Percentiles rank a stretch among this genome's conserved stretches.
Conservation (phyloP, 2,113 vertebrate species). For the Microcebus ravelobensis region DNA sequence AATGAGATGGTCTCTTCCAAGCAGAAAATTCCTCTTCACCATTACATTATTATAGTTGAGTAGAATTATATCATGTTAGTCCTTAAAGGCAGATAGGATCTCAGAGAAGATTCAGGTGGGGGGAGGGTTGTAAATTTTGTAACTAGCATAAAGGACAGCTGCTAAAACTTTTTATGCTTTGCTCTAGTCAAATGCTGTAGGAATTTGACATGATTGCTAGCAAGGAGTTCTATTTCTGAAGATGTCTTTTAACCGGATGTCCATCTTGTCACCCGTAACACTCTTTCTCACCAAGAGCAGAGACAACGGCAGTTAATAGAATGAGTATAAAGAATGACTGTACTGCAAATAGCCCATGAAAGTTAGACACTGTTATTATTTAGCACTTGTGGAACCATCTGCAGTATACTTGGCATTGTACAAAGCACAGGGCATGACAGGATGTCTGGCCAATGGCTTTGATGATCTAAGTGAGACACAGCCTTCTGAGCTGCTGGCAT, state of each 20-base stretch:
- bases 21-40: constrained; percentile 74
- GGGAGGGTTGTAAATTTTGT: constrained; percentile 56
- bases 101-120: constrained; percentile 54
- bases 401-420: constrained; percentile 37
- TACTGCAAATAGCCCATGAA: constrained; percentile 56
- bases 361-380: constrained; percentile 60
- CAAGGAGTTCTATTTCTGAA: constrained; percentile 58
- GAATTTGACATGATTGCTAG: constrained; percentile 33
- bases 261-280: constrained; percentile 62
- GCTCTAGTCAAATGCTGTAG: constrained; percentile 36
- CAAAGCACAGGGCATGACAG: constrained; percentile 24
- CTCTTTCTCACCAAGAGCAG: constrained; percentile 34
- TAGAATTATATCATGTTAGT: constrained; percentile 67
- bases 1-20: constrained; percentile 74
- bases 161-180: constrained; percentile 37
- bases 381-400: constrained; percentile 53
- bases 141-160: constrained; percentile 50
- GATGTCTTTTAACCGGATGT: constrained; percentile 53
- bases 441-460: constrained; percentile 36
- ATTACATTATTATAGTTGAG: constrained; percentile 57
- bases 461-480: constrained; percentile 47
- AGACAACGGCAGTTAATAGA: constrained; percentile 57
- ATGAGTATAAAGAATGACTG: constrained; percentile 60
- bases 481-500: constrained; percentile 23
- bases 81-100: constrained; percentile 57